Evolutionary conservation across 2,797 vertebrate species (phyloP).

Genomic region (Erpetoichthys calabaricus): DNA sequence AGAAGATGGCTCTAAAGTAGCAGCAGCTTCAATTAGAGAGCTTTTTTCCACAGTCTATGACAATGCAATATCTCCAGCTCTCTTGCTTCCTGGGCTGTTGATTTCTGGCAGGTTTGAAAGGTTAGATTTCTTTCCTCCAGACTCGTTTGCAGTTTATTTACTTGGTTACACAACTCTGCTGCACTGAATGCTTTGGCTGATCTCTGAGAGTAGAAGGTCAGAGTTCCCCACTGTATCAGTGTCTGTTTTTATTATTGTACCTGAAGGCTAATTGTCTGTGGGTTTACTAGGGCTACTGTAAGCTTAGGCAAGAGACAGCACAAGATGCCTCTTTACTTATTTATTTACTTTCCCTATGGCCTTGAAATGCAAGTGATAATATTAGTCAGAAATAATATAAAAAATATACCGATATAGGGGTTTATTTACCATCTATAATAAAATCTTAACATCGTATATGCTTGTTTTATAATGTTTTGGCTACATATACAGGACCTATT

Average conservation of each 20-base stretch:
- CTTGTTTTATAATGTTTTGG: too few relatives aligned
- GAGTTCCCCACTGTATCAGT: not conserved
- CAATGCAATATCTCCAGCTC: too few relatives aligned
- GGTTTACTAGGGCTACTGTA: not conserved
- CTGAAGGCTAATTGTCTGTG: not conserved
- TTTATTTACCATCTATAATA: too few relatives aligned
- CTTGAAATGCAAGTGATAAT: too few relatives aligned
- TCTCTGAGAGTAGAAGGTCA: not conserved
- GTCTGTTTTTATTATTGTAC: constrained; percentile 2
- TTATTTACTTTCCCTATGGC: too few relatives aligned
- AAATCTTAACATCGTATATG: too few relatives aligned
- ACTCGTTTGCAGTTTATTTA: constrained; percentile 5
- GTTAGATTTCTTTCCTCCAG: constrained; percentile 1
- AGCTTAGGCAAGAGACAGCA: not conserved
- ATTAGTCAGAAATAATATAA: too few relatives aligned
- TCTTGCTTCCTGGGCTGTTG: not conserved
- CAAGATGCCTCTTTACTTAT: not conserved
- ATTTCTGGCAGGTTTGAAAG: constrained; percentile 4
- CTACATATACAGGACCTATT: too few relatives aligned
- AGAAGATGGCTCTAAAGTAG: too few relatives aligned
- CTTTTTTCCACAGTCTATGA: too few relatives aligned
- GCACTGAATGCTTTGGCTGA: not conserved
- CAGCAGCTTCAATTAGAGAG: too few relatives aligned
- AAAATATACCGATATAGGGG: too few relatives aligned
- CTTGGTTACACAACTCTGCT: not conserved